These are phyloP conservation scores for Pollenia griseotomentosa DNA, from an alignment of 2,888 invertebrate species.

Conservation along the genomic window DNA sequence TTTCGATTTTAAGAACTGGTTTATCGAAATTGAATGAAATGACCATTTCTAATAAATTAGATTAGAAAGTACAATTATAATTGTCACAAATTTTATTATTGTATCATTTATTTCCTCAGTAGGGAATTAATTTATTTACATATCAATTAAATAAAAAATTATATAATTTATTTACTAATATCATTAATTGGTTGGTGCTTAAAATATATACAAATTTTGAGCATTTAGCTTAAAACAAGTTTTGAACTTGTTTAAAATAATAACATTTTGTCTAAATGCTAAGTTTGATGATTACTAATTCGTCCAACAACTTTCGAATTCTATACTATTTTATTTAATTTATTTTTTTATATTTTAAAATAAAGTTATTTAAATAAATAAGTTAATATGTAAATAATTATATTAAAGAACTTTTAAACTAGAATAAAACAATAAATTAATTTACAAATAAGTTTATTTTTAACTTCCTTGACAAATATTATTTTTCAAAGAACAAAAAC, in stretches of 20 bases:
- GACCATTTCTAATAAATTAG: not conserved
- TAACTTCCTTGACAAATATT: not conserved
- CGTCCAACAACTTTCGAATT: slow-evolving; percentile 37
- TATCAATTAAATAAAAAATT: slow-evolving; percentile 31
- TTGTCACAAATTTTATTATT: slow-evolving; percentile 3
- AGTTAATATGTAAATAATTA: not conserved
- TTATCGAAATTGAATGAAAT: not conserved
- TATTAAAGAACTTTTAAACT: not conserved
- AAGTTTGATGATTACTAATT: not conserved
- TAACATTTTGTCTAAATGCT: not conserved
- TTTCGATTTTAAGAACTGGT: not conserved
- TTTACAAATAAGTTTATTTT: not conserved
- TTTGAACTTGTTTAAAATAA: not conserved
- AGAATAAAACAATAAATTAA: not conserved
- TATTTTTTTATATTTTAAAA: slow-evolving; percentile 3
- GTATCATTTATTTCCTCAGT: not conserved
- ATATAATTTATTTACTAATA: slow-evolving; percentile 30
- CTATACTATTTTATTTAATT: slow-evolving; percentile 5
- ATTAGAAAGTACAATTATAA: slow-evolving; percentile 21
- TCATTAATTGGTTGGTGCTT: not conserved
- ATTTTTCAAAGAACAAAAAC: not conserved
- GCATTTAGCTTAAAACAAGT: slow-evolving; percentile 5
- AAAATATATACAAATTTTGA: not conserved
- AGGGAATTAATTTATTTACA: slow-evolving; percentile 31
- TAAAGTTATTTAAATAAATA: not conserved